Percentiles rank a stretch among this genome's conserved stretches.
Conservation (phyloP, 2,888 invertebrate species). For the Tyria jacobaeae region DNA sequence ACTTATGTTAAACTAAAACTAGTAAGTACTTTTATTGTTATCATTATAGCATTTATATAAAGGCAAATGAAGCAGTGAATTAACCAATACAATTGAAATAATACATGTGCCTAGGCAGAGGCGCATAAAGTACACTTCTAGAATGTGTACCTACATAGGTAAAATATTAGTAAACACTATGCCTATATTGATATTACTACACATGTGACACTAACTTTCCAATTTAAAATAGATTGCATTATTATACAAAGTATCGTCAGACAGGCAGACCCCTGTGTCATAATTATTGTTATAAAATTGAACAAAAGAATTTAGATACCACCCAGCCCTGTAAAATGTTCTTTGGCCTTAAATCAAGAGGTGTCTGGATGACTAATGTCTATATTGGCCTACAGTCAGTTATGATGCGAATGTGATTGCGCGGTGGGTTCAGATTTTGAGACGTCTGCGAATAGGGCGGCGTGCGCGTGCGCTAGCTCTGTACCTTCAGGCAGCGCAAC, state of each 20-base stretch:
- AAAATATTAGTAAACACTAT: neutral
- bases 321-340: neutral
- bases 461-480: slow-evolving; percentile 44
- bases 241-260: neutral
- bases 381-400: neutral
- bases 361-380: neutral
- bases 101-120: neutral
- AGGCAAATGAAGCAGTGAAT: slow-evolving; percentile 14
- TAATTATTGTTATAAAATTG: neutral
- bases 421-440: slow-evolving; percentile 32
- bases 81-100: slow-evolving; percentile 6
- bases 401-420: neutral
- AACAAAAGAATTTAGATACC: neutral
- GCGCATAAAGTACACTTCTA: neutral
- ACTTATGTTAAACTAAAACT: slow-evolving; percentile 34
- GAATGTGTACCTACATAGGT: neutral
- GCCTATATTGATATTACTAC: neutral
- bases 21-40: slow-evolving; percentile 53
- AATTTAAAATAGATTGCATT: neutral
- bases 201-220: neutral
- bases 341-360: neutral
- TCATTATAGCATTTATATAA: slow-evolving; percentile 10
- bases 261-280: neutral
- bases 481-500: slow-evolving; percentile 49
- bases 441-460: neutral